Conservation (phyloP, 2,888 invertebrate genomes). For the Drepanosiphum platanoidis region DNA sequence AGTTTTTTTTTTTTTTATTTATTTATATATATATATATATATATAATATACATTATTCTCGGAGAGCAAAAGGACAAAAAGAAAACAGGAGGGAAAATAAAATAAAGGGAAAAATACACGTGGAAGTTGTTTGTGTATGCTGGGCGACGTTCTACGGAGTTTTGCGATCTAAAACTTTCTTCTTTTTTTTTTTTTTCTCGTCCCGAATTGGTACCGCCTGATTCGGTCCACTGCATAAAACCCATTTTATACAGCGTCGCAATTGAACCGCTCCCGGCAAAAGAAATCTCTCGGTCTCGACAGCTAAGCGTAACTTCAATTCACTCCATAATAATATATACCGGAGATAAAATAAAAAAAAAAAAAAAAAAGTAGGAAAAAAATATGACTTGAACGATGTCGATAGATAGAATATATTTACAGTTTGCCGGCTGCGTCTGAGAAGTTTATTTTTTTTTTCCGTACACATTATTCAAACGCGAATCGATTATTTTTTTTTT, state of each 20-base stretch:
- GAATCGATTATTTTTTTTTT: background rate
- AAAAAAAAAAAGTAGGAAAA: conserved; percentile 18
- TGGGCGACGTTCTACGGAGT: conserved; percentile 44
- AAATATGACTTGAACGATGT: conserved; percentile 26
- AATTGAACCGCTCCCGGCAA: conserved; percentile 55
- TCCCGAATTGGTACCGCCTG: conserved; percentile 50
- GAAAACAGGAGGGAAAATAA: conserved; percentile 38
- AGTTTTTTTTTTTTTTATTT: background rate
- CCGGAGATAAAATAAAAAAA: conserved; percentile 29
- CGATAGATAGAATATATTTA: conserved; percentile 36
- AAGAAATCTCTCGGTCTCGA: conserved; percentile 56
- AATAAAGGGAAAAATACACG: conserved; percentile 50
- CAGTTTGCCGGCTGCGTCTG: background rate
- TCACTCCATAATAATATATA: conserved; percentile 43
- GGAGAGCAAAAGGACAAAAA: conserved; percentile 4
- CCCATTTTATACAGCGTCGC: conserved; percentile 53
- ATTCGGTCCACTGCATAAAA: conserved; percentile 60
- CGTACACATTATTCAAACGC: background rate
- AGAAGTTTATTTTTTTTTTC: background rate
- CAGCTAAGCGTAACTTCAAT: conserved; percentile 44
- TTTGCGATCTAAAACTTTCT: conserved; percentile 60
- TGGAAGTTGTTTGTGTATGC: conserved; percentile 57
- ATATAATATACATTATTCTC: background rate
- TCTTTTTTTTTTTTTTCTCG: conserved; percentile 7
- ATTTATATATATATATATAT: too few relatives aligned